Conservation (phyloP, 1,140 invertebrate genomes). For the Asobara japonica region DNA sequence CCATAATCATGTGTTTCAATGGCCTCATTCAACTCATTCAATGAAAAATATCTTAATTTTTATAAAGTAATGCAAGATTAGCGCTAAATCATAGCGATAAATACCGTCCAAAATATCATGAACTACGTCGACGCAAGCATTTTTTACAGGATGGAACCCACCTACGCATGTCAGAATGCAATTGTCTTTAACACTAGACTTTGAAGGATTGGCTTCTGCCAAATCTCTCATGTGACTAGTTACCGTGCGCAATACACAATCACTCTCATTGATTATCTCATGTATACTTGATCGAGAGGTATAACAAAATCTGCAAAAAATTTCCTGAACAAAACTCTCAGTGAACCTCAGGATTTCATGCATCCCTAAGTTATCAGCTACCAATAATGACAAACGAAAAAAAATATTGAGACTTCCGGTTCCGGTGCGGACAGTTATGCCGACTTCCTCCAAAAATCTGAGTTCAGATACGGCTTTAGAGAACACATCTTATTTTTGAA, state of each 20-base stretch:
- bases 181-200: slow-evolving; percentile 22
- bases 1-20: background rate
- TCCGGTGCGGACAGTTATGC: background rate
- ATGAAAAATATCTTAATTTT: background rate
- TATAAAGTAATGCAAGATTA: background rate
- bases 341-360: too few species aligned
- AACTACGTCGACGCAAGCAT: background rate
- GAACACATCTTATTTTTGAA: slow-evolving; percentile 5
- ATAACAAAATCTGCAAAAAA: slow-evolving; percentile 47
- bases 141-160: background rate
- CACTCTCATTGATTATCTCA: slow-evolving; percentile 29
- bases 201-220: background rate
- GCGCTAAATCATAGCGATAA: background rate
- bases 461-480: background rate
- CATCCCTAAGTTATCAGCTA: slow-evolving; percentile 53
- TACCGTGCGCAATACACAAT: slow-evolving; percentile 38
- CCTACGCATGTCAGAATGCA: slow-evolving; percentile 14
- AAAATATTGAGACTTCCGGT: slow-evolving; percentile 27
- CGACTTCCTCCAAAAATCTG: slow-evolving; percentile 18
- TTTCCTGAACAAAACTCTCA: slow-evolving; percentile 46
- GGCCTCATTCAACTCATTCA: background rate
- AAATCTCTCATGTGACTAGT: slow-evolving; percentile 10
- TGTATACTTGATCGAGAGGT: slow-evolving; percentile 32
- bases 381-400: slow-evolving; percentile 32
- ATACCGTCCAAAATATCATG: background rate